Evolutionary conservation across 2,888 invertebrate species (phyloP), one percentile per base, ranked within the genome.

Genomic region (Blastobasis adustella): DNA sequence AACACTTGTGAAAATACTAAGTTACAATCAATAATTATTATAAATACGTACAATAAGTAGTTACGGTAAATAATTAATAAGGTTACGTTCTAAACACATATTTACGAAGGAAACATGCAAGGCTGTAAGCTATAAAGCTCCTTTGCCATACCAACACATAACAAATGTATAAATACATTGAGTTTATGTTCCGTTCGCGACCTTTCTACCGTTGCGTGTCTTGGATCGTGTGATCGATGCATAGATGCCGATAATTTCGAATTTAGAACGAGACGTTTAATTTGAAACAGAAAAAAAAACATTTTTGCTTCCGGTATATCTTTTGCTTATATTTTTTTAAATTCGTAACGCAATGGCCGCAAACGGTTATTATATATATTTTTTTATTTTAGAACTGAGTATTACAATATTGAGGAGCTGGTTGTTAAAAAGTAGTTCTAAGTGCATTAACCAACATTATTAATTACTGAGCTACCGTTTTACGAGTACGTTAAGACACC

Each of bases 51-150:
- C n/a, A n/a, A n/a, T 23, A 23, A 23, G 3, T 23, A 5, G 9
- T n/a, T 8, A 42, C 42, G 10, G 6, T n/a, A 42, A 42, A 42
- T 42, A 9, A 42, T 42, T 42, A 9, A 42, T n/a, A 5, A 42
- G 23, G 42, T 42, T 54, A 51, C 45, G 7, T 40, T 40, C 48
- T 57, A 49, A 65, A 68, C 67, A 73, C 62, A 69, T 60, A 70
- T 58, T 71, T 65, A 62, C 63, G 65, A 57, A 58, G 59, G 68
- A 74, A 71, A 77, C 85, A 85, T 85, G 84, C 83, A 82, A 75
- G 74, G 61, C 53, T 41, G 37, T 36, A 51, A 53, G 55, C 55
- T 53, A 53, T 53, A 5, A 55, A 55, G 55, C 55, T 53, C 49
- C 44, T 76, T 52, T 65, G 54, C 54, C 63, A 60, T 71, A 68